Conservation (phyloP, 2,113 vertebrate species). For the Lophura nycthemera region DNA sequence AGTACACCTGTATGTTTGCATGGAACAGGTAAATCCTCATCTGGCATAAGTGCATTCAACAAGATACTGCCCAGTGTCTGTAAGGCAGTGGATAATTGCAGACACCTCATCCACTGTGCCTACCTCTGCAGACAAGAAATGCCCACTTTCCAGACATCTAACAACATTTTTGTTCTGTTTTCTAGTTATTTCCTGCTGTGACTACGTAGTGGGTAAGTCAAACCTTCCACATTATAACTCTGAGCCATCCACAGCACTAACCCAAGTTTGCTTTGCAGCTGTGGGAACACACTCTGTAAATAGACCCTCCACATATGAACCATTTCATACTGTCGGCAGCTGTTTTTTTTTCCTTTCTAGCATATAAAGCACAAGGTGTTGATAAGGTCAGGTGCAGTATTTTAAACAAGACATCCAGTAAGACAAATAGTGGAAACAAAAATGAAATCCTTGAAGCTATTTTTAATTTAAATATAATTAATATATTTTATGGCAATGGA, state of each 20-base stretch:
- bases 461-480: conserved; percentile 69
- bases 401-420: conserved; percentile 48
- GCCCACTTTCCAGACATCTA: neutral
- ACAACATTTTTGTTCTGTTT: conserved; percentile 73
- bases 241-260: neutral
- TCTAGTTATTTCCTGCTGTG: conserved; percentile 83
- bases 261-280: neutral
- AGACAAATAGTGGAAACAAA: conserved; percentile 54
- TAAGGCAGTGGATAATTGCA: neutral
- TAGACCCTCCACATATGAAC: neutral
- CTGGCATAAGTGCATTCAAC: neutral
- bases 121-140: neutral
- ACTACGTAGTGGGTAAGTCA: conserved; percentile 83
- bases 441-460: conserved; percentile 48
- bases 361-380: neutral
- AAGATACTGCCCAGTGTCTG: neutral
- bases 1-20: neutral
- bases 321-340: neutral
- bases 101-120: neutral
- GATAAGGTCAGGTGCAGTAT: conserved; percentile 17
- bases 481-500: conserved; percentile 49
- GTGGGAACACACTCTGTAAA: neutral
- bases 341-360: neutral
- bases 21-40: neutral
- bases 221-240: conserved; percentile 4